Percentiles rank a stretch among this genome's conserved stretches.
These are phyloP conservation scores for Bursaphelenchus okinawaensis DNA, from an alignment of 2,888 invertebrate genomes.

Conservation along the genomic window DNA sequence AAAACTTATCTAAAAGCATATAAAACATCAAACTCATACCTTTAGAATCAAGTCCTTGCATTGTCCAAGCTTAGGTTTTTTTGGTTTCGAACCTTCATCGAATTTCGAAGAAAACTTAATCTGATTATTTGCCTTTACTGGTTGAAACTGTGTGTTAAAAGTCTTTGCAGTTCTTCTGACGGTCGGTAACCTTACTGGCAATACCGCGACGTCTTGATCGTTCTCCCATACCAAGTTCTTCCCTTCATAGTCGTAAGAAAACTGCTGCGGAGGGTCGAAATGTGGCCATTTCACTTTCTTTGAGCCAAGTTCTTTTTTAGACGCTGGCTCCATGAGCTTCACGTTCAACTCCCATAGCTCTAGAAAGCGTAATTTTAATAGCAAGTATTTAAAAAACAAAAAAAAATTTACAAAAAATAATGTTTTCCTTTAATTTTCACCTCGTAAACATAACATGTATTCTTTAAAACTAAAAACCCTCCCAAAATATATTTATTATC, in stretches of 20 bases:
- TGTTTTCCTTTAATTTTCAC: too few relatives aligned
- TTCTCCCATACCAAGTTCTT: constrained; percentile 11
- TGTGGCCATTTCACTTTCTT: constrained; percentile 9
- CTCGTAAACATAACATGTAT: too few relatives aligned
- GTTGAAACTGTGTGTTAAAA: neutral
- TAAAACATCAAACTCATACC: neutral
- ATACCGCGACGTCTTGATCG: neutral
- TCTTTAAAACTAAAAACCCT: neutral
- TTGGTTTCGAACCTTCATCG: neutral
- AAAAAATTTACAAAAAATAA: too few relatives aligned
- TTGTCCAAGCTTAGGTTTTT: neutral
- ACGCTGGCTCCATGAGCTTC: neutral
- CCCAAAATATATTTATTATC: neutral
- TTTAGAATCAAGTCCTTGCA: neutral
- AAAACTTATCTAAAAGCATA: neutral
- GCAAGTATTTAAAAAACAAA: too few relatives aligned
- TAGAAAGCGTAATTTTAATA: too few relatives aligned
- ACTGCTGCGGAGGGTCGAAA: constrained; percentile 2
- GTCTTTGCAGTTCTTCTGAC: neutral
- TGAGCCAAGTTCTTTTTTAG: neutral
- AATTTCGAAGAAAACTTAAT: neutral
- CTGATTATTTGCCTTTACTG: neutral
- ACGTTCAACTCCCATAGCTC: constrained; percentile 8
- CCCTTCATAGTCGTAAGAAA: neutral
- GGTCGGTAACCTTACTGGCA: constrained; percentile 3